Conservation (phyloP, 1,140 invertebrate genomes). For the Megathymus violae region DNA sequence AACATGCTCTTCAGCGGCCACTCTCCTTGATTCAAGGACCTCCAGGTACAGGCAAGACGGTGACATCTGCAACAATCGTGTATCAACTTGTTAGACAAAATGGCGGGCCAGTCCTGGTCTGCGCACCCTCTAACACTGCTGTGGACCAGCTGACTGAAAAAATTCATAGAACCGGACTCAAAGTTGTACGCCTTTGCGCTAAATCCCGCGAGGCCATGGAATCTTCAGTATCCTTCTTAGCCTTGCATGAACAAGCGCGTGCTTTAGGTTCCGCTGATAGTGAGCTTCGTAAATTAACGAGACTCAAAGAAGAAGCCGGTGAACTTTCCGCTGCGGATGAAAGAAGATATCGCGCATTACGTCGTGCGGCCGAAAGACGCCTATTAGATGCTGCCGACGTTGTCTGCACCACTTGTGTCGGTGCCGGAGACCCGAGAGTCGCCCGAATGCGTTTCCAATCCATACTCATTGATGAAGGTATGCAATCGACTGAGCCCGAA, state of each 20-base stretch:
- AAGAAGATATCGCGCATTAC: slow-evolving; percentile 95
- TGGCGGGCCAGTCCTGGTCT: slow-evolving; percentile 97
- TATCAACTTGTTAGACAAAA: slow-evolving; percentile 98
- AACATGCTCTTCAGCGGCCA: slow-evolving; percentile 98
- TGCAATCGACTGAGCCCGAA: slow-evolving; percentile 98
- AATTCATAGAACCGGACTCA: slow-evolving; percentile 98
- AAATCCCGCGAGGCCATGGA: slow-evolving; percentile 99
- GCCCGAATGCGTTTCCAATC: slow-evolving; percentile 97
- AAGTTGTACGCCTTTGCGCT: slow-evolving; percentile 98
- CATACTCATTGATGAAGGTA: slow-evolving; percentile 98
- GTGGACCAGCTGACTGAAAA: slow-evolving; percentile 99
- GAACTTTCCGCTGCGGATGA: slow-evolving; percentile 97
- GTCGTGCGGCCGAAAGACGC: slow-evolving; percentile 96
- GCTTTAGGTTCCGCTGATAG: slow-evolving; percentile 94
- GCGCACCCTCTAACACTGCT: slow-evolving; percentile 99
- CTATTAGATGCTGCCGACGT: slow-evolving; percentile 98
- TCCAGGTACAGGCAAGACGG: slow-evolving; percentile 98
- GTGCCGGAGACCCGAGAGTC: slow-evolving; percentile 97
- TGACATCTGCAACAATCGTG: slow-evolving; percentile 99
- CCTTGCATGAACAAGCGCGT: slow-evolving; percentile 98
- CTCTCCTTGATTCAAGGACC: slow-evolving; percentile 98
- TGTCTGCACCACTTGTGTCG: slow-evolving; percentile 99
- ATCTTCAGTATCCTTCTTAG: slow-evolving; percentile 98
- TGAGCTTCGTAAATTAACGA: slow-evolving; percentile 97
- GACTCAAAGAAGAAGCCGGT: slow-evolving; percentile 98